Evolutionary conservation across 2,797 vertebrate species (phyloP), one percentile per base, ranked within the genome.

Genomic region (Spatula versicolor): DNA sequence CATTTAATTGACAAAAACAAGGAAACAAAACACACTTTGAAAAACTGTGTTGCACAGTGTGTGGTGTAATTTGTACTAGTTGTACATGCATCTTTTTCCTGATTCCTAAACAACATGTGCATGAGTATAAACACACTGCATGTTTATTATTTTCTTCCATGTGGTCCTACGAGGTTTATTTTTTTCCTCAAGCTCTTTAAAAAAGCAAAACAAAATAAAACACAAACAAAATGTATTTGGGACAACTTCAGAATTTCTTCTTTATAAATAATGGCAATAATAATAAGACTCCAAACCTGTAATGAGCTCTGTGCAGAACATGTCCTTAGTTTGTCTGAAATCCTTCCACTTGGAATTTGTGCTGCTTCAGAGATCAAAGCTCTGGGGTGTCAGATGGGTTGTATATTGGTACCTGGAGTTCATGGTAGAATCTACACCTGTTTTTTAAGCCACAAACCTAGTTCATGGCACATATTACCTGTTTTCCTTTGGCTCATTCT

Each of bases 1-100:
- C 23, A 59, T 69, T 89, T 71, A 83, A 69, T 28, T 83, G 46
- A 96, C 69, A 66, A 92, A 91, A 95, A 62, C 23, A 91, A 78
- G 55, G 69, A 90, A 95, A 83, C 17, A 82, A 94, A 92, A 48
- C 35, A 76, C 6, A 28, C 55, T 92, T 66, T 56, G 79, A 93
- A 92, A 75, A 69, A 79, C 2, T 48, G 7, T 74, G n/a, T 71
- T 91, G 56, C 56, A 56, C 63, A 82, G 39, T 30, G 18, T 56
- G 85, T 10, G 35, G 55, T 67, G 58, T 2, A 26, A 78, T 88
- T 92, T 90, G 54, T 81, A 43, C 45, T 81, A 73, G 19, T 79
- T 83, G 26, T 37, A 86, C 11, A 33, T 46, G 30, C 35, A 75
- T 73, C 35, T 25, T 78, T 23, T 31, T 88, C 31, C 39, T 14